These are phyloP conservation scores for Marisa cornuarietis DNA, from an alignment of 1,140 invertebrate species.

Conservation along the genomic window DNA sequence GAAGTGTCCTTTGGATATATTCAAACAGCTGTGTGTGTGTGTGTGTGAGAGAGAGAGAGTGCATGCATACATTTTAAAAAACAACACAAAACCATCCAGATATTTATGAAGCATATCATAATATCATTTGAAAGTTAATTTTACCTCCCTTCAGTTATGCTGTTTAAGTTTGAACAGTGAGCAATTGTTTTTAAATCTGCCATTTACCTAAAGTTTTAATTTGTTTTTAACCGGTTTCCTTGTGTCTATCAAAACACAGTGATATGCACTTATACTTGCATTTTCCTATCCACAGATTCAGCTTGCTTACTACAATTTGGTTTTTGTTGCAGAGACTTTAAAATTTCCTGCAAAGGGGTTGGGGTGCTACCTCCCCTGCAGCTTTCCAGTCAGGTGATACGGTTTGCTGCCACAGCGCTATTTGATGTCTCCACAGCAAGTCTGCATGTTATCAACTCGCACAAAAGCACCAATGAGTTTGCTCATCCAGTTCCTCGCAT, in stretches of 20 bases:
- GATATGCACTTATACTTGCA: not conserved
- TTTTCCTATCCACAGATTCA: not conserved
- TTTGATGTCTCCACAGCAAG: conserved; percentile 57
- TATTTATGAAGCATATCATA: too few species aligned
- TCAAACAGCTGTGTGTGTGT: not conserved
- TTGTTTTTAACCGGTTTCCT: not conserved
- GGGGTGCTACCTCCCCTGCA: conserved; percentile 64
- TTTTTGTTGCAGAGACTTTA: conserved; percentile 57
- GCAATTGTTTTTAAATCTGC: not conserved
- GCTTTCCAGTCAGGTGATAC: conserved; percentile 62
- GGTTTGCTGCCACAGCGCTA: conserved; percentile 62
- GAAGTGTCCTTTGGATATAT: not conserved
- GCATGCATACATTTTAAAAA: not conserved
- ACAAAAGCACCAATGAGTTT: conserved; percentile 62
- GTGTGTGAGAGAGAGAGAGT: not conserved
- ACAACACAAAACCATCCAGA: too few species aligned
- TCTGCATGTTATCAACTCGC: conserved; percentile 62
- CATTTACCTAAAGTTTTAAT: not conserved
- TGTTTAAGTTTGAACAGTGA: not conserved
- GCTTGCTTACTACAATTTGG: not conserved
- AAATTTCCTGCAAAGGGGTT: conserved; percentile 62
- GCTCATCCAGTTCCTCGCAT: conserved; percentile 64
- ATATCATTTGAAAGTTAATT: too few species aligned
- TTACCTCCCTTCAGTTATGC: too few species aligned
- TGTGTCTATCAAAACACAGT: not conserved